phyloP scores from a whole-genome alignment of 2,797 vertebrate species.

The Petrocephalus sullivani region DNA sequence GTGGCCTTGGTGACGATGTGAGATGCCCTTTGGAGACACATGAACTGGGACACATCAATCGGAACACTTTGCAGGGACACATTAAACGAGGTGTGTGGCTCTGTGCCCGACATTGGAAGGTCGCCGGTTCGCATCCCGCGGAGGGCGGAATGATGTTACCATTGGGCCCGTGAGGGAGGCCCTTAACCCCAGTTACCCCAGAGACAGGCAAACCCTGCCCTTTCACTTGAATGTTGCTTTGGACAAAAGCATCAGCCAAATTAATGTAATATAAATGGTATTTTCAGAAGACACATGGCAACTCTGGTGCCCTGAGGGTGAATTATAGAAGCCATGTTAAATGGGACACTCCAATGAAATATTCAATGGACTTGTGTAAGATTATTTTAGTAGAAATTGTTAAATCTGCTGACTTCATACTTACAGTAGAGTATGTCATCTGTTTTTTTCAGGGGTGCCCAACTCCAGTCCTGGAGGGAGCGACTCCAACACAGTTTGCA shows the following conservation, averaged over 20 bases:
- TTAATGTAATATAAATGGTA: background rate
- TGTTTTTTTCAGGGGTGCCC: background rate
- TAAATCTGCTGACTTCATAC: background rate
- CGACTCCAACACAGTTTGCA: no score
- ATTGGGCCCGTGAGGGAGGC: background rate
- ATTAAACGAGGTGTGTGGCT: background rate
- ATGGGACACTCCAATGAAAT: background rate
- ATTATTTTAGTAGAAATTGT: background rate
- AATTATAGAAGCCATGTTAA: background rate
- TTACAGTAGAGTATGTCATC: background rate
- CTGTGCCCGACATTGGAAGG: background rate
- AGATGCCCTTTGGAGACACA: background rate
- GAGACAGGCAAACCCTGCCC: background rate
- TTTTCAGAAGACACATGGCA: constrained; percentile 3
- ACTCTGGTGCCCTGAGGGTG: background rate
- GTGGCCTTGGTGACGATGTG: constrained; percentile 29
- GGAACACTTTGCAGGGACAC: background rate
- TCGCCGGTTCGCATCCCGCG: background rate
- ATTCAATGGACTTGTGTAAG: background rate
- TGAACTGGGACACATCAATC: constrained; percentile 16
- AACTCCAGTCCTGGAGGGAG: no score
- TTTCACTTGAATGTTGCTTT: background rate
- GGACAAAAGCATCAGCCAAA: background rate
- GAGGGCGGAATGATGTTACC: background rate
- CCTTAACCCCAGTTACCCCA: background rate